Conservation (phyloP, 1,140 invertebrate species). For the Cydia fagiglandana region DNA sequence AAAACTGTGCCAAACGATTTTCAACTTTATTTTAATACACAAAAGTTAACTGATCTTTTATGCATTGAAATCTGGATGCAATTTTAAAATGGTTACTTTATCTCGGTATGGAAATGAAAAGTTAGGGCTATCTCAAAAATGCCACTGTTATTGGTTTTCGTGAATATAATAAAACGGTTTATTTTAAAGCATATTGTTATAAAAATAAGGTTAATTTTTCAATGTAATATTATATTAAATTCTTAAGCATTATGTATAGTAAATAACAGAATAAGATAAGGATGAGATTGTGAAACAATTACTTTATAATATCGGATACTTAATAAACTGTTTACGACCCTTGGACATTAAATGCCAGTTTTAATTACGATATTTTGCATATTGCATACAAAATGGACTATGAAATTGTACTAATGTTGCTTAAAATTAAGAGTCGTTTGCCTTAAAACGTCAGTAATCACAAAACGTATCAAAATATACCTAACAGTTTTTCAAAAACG, state of each 20-base stretch:
- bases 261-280: slow-evolving; percentile 12
- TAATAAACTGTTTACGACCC: neutral
- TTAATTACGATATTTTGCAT: slow-evolving; percentile 8
- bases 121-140: slow-evolving; percentile 21
- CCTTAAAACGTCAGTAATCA: no score
- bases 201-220: neutral
- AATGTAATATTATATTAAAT: neutral
- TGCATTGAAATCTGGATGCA: neutral
- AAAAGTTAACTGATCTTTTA: slow-evolving; percentile 8
- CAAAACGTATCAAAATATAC: no score
- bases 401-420: neutral
- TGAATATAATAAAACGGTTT: slow-evolving; percentile 5
- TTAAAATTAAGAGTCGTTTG: no score
- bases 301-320: neutral
- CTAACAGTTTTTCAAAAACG: no score
- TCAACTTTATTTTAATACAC: neutral
- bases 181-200: neutral
- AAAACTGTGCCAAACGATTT: neutral
- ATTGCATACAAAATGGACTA: neutral
- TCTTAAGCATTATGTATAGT: slow-evolving; percentile 1
- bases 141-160: slow-evolving; percentile 28
- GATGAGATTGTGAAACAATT: slow-evolving; percentile 5
- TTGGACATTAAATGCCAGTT: neutral
- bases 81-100: slow-evolving; percentile 21
- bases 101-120: slow-evolving; percentile 13